phyloP scores from a whole-genome alignment of 2,113 vertebrate genomes.

The Myxocyprinus asiaticus region DNA sequence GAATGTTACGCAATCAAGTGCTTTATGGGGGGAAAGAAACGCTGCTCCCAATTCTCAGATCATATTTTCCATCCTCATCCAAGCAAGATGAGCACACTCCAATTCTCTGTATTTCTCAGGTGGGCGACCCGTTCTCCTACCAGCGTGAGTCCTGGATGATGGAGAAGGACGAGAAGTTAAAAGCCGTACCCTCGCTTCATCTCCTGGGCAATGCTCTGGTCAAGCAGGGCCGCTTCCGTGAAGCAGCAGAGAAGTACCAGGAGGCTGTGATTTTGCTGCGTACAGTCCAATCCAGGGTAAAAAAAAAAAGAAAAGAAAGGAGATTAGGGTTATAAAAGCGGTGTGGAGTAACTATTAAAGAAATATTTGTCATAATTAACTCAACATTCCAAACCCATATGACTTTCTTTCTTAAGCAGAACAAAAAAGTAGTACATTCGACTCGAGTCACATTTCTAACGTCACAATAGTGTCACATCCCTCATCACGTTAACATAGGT shows the following conservation, averaged over 20 bases:
- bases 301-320: too few species aligned
- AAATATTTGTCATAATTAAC: too few species aligned
- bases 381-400: too few species aligned
- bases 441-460: too few species aligned
- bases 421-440: too few species aligned
- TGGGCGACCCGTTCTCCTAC: conserved; percentile 83
- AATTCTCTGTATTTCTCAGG: conserved; percentile 62
- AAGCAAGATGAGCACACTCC: background rate
- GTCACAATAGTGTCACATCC: too few species aligned
- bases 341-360: too few species aligned
- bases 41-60: conserved; percentile 29
- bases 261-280: conserved; percentile 85
- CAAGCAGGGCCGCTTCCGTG: conserved; percentile 71
- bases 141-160: conserved; percentile 88
- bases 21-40: conserved; percentile 29
- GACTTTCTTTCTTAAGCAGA: too few species aligned
- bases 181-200: conserved; percentile 78
- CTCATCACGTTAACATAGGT: too few species aligned
- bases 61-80: conserved; percentile 22
- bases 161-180: conserved; percentile 87
- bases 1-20: conserved; percentile 29
- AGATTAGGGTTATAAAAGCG: too few species aligned
- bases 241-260: conserved; percentile 82
- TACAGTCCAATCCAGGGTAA: conserved; percentile 83
- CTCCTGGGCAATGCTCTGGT: conserved; percentile 82